These are phyloP conservation scores for Brachionus angularis DNA, from an alignment of 1,140 invertebrate genomes.

Conservation along the genomic window DNA sequence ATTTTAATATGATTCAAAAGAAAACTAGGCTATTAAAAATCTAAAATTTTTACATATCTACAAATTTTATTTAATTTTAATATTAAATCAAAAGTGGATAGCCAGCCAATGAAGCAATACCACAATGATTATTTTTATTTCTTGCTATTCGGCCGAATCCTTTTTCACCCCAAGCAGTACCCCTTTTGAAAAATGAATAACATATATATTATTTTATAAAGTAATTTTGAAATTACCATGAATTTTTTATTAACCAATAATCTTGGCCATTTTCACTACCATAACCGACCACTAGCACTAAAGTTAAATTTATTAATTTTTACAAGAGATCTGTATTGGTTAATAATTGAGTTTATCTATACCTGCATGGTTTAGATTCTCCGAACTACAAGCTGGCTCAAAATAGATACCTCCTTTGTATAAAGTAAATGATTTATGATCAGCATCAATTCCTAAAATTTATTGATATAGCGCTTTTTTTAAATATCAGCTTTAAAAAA, in stretches of 20 bases:
- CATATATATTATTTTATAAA: background rate
- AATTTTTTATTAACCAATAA: conserved; percentile 56
- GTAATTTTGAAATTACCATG: background rate
- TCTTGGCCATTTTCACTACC: conserved; percentile 71
- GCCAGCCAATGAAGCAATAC: conserved; percentile 61
- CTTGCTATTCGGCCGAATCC: conserved; percentile 84
- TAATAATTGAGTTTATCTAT: too few relatives aligned
- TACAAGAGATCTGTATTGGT: background rate
- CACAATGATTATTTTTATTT: conserved; percentile 79
- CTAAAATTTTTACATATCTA: background rate
- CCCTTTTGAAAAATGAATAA: conserved; percentile 64
- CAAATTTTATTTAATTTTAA: background rate
- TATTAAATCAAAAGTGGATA: conserved; percentile 32
- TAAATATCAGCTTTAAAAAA: background rate
- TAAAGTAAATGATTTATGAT: conserved; percentile 16
- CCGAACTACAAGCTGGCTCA: conserved; percentile 72
- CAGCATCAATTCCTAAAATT: conserved; percentile 23
- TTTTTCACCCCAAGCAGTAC: conserved; percentile 71
- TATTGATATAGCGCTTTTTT: background rate
- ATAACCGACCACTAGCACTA: conserved; percentile 71
- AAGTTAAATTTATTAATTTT: background rate
- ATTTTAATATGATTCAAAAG: too few relatives aligned
- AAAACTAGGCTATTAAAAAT: too few relatives aligned
- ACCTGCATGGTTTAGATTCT: conserved; percentile 77
- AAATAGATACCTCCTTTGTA: conserved; percentile 75